phyloP scores from a whole-genome alignment of 2,888 invertebrate genomes.

The Machimus rusticus region DNA sequence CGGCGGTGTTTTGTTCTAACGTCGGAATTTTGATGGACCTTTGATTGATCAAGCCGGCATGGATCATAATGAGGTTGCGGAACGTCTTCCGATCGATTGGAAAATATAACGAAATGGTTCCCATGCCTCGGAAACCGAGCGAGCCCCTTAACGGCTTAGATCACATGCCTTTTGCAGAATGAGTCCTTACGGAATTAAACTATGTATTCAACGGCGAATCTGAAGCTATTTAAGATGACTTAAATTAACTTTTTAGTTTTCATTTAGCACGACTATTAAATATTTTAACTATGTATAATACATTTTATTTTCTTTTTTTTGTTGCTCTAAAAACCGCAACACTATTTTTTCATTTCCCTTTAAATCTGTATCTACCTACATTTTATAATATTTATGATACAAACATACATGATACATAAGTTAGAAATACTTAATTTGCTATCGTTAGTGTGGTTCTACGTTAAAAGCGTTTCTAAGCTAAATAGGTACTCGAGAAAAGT shows the following conservation, averaged over 20 bases:
- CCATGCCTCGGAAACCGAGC: background rate
- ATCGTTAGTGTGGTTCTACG: too few species aligned
- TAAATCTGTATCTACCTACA: too few species aligned
- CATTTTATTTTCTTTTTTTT: too few species aligned
- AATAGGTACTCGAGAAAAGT: too few species aligned
- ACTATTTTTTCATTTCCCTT: too few species aligned
- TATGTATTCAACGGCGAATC: background rate
- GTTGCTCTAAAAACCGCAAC: too few species aligned
- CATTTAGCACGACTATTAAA: background rate
- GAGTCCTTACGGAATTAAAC: background rate
- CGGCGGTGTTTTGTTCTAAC: conserved; percentile 33
- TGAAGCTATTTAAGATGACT: background rate
- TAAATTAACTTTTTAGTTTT: background rate
- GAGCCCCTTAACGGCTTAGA: background rate
- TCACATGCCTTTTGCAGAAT: background rate
- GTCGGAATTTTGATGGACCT: conserved; percentile 35
- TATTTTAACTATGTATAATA: too few species aligned
- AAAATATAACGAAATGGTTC: background rate
- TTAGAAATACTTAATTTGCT: too few species aligned
- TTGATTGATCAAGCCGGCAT: conserved; percentile 36
- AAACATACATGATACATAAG: too few species aligned
- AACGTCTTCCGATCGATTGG: conserved; percentile 19
- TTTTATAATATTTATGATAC: too few species aligned
- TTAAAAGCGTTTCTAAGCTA: too few species aligned
- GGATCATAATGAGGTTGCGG: conserved; percentile 29